Evolutionary conservation across 1,140 invertebrate species (phyloP).

Genomic region (Harlomillsia oculata): DNA sequence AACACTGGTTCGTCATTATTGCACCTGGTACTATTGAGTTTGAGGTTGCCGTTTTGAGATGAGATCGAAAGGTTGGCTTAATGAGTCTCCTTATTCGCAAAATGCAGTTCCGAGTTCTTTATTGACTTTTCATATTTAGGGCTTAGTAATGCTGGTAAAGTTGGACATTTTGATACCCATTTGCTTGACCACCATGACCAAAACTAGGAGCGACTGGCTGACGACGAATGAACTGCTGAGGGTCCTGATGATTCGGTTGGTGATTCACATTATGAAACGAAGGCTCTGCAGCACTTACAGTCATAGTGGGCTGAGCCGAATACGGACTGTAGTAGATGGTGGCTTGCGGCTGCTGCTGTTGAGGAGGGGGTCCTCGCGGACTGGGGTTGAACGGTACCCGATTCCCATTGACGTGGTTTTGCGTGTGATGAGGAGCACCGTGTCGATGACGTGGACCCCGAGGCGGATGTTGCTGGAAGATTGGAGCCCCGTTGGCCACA

Average conservation of each 20-base stretch:
- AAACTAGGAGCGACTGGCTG: too few species aligned
- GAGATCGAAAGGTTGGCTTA: conserved; percentile 6
- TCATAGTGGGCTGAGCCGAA: neutral
- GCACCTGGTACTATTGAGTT: conserved; percentile 15
- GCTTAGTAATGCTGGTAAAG: conserved; percentile 14
- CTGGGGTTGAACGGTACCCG: conserved; percentile 8
- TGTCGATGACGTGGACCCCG: conserved; percentile 7
- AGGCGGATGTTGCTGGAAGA: conserved; percentile 19
- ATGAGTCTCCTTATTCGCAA: conserved; percentile 3
- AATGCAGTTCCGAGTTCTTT: conserved; percentile 6
- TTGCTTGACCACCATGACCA: conserved; percentile 5
- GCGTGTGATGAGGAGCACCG: conserved; percentile 9
- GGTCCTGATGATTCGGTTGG: conserved; percentile 12
- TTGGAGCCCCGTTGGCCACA: conserved; percentile 17
- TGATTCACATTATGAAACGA: conserved; percentile 12
- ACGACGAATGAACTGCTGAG: conserved; percentile 8
- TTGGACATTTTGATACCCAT: conserved; percentile 17
- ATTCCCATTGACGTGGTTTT: conserved; percentile 19
- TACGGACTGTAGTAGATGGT: conserved; percentile 4
- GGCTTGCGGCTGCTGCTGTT: conserved; percentile 19
- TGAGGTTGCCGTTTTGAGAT: conserved; percentile 8
- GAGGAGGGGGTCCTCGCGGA: neutral
- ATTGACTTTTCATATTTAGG: conserved; percentile 6
- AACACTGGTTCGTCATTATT: conserved; percentile 6
- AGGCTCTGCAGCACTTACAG: neutral